phyloP scores from a whole-genome alignment of 2,888 invertebrate species.

The Empis livida region DNA sequence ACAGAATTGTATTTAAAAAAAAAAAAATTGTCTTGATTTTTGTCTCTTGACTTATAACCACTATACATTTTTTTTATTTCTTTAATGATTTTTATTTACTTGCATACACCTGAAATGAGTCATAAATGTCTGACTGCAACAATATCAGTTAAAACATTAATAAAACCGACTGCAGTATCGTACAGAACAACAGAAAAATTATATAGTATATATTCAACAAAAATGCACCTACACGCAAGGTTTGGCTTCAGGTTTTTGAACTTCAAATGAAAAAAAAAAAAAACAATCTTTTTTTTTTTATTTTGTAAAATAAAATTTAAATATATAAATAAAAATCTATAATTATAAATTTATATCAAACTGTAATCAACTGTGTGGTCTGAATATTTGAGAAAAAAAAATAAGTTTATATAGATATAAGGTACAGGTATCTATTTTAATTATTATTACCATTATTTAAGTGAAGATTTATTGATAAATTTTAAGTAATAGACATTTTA shows the following conservation, averaged over 20 bases:
- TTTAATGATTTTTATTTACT: not conserved
- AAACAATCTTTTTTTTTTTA: not conserved
- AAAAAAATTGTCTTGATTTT: no score
- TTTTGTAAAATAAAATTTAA: no score
- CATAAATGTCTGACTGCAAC: not conserved
- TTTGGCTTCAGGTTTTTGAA: slow-evolving; percentile 14
- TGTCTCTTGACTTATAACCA: no score
- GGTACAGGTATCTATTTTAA: no score
- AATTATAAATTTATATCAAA: not conserved
- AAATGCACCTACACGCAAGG: slow-evolving; percentile 11
- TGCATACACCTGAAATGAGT: not conserved
- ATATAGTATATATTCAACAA: not conserved
- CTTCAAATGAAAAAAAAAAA: slow-evolving; percentile 5
- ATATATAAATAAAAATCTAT: no score
- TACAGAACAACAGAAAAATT: not conserved
- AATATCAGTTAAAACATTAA: not conserved
- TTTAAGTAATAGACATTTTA: no score
- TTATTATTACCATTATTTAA: no score
- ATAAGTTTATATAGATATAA: not conserved
- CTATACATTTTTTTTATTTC: not conserved
- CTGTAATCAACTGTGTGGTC: not conserved
- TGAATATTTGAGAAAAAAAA: not conserved
- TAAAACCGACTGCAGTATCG: not conserved
- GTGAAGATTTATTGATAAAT: no score
- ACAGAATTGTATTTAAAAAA: no score